These are phyloP conservation scores for Hyperoodon ampullatus DNA, from an alignment of 2,113 vertebrate genomes.

Conservation along the genomic window DNA sequence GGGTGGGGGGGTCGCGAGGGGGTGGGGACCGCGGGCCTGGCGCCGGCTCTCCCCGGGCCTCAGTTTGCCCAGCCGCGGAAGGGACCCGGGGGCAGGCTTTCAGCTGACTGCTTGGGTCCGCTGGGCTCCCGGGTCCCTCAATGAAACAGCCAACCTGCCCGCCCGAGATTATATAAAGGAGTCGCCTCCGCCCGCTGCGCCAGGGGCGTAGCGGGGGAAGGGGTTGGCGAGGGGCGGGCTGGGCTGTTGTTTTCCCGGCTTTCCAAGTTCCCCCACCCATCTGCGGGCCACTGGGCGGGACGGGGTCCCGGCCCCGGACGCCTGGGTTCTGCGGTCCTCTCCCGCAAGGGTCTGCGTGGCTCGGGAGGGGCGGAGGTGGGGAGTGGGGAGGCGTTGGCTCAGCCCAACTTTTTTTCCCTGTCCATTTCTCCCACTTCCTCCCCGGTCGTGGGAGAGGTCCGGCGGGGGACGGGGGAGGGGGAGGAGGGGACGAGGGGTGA, in stretches of 20 bases:
- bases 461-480: conserved; percentile 42
- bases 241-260: conserved; percentile 67
- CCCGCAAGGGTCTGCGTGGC: conserved; percentile 23
- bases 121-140: conserved; percentile 26
- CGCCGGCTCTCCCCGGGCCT: not conserved
- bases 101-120: not conserved
- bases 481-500: conserved; percentile 39
- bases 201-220: conserved; percentile 70
- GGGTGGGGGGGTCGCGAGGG: not conserved
- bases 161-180: conserved; percentile 76
- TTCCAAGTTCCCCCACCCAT: conserved; percentile 60
- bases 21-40: not conserved
- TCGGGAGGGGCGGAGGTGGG: conserved; percentile 14
- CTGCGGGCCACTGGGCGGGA: conserved; percentile 49
- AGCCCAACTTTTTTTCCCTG: conserved; percentile 39
- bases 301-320: not conserved
- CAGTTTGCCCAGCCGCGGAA: not conserved
- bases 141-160: conserved; percentile 64
- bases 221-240: conserved; percentile 69
- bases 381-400: conserved; percentile 22
- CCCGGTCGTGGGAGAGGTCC: conserved; percentile 73
- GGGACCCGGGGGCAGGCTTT: not conserved
- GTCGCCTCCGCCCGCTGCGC: conserved; percentile 74
- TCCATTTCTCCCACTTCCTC: conserved; percentile 76
- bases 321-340: conserved; percentile 2